Evolutionary conservation across 2,888 invertebrate genomes (phyloP).

Genomic region (Galerucella pusilla): DNA sequence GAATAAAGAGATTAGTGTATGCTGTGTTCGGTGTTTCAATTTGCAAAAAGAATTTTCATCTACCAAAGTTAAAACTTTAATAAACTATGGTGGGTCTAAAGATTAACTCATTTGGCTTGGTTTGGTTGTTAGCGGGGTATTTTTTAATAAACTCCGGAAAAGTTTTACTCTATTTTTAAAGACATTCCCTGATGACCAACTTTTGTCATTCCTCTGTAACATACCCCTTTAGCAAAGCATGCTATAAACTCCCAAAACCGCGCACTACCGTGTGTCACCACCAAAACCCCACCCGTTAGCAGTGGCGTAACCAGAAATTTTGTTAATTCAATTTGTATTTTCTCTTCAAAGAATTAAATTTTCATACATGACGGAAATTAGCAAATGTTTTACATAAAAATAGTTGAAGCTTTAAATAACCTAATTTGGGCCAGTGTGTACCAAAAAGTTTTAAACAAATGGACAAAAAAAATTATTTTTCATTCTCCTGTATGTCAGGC

Average conservation of each 20-base stretch:
- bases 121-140: background rate
- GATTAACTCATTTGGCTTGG: background rate
- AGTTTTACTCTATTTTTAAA: conserved; percentile 28
- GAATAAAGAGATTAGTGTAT: too few relatives aligned
- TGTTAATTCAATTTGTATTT: background rate
- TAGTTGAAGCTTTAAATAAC: too few relatives aligned
- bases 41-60: too few relatives aligned
- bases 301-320: conserved; percentile 14
- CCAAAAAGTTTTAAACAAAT: too few relatives aligned
- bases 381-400: too few relatives aligned
- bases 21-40: too few relatives aligned
- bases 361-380: too few relatives aligned
- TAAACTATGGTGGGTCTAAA: background rate
- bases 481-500: too few relatives aligned
- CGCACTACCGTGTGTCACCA: conserved; percentile 52
- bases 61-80: background rate
- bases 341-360: too few relatives aligned
- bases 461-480: too few relatives aligned
- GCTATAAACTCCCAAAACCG: conserved; percentile 39
- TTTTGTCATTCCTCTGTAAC: conserved; percentile 49
- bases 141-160: background rate
- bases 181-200: conserved; percentile 21
- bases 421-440: too few relatives aligned
- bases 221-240: conserved; percentile 51
- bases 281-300: conserved; percentile 24